Evolutionary conservation across 2,113 vertebrate genomes (phyloP).

Genomic region (Microtus ochrogaster): DNA sequence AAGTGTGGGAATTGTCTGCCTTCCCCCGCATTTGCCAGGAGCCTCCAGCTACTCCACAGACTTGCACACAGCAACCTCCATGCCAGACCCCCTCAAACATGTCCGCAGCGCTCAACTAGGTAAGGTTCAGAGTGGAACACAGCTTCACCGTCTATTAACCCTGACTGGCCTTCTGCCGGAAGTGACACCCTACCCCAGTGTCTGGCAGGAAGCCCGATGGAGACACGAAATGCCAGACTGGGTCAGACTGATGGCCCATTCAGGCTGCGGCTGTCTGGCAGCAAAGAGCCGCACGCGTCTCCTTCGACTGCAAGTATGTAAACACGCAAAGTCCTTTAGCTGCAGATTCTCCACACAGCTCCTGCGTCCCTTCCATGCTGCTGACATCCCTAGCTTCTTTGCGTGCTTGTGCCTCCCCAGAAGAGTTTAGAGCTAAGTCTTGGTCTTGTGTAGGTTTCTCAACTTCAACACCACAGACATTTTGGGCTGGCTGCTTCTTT

Average conservation of each 20-base stretch:
- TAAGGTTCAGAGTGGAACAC: conserved; percentile 64
- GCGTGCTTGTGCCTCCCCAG: background rate
- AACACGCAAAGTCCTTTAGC: background rate
- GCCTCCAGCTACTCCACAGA: background rate
- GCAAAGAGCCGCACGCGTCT: background rate
- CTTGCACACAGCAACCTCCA: background rate
- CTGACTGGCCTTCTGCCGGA: conserved; percentile 69
- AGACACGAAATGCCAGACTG: conserved; percentile 71
- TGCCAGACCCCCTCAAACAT: background rate
- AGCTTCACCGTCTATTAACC: conserved; percentile 64
- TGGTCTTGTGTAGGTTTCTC: background rate
- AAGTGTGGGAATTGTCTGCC: background rate
- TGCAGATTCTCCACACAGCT: background rate
- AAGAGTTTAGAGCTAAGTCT: background rate
- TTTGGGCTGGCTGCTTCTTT: background rate
- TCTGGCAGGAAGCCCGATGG: conserved; percentile 65
- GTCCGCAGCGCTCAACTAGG: background rate
- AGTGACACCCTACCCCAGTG: conserved; percentile 44
- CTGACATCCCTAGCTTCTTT: background rate
- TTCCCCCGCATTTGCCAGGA: background rate
- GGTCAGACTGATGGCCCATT: conserved; percentile 53
- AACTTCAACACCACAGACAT: background rate
- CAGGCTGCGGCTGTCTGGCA: conserved; percentile 45
- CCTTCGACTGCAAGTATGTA: conserved; percentile 16
- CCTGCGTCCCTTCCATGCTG: rapidly evolving